A percentile compares a stretch with the other conserved stretches of the same genome.
Evolutionary conservation across 2,797 vertebrate species (phyloP).

Genomic region (Poeciliopsis infans): DNA sequence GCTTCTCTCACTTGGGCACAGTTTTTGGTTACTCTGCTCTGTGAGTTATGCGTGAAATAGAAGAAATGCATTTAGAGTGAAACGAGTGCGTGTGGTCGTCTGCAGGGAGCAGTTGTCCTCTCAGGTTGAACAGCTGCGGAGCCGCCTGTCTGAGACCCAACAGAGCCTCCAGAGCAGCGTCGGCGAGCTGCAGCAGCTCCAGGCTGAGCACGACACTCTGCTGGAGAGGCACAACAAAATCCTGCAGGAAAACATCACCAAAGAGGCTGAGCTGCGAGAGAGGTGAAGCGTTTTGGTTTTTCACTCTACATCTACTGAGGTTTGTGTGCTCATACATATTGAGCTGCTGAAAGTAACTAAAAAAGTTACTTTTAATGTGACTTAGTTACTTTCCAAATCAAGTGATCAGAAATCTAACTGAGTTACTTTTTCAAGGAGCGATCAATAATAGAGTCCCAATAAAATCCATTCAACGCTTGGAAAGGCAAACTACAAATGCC

Average conservation of each 20-base stretch:
- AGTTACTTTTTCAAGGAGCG: too few species aligned
- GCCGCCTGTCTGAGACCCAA: conserved; percentile 88
- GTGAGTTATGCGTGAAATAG: neutral
- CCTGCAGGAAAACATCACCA: conserved; percentile 91
- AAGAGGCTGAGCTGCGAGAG: conserved; percentile 95
- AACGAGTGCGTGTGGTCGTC: conserved; percentile 22
- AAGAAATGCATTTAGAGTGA: neutral
- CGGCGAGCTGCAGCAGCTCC: conserved; percentile 88
- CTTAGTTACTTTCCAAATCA: too few species aligned
- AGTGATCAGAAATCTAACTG: too few species aligned
- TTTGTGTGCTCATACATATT: neutral
- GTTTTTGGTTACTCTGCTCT: too few species aligned
- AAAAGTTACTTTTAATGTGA: too few species aligned
- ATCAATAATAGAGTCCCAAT: neutral
- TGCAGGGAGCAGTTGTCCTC: conserved; percentile 88
- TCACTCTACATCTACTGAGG: neutral
- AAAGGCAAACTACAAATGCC: neutral
- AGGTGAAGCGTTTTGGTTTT: conserved; percentile 78
- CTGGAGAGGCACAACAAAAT: conserved; percentile 96
- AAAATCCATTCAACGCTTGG: neutral
- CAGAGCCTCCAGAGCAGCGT: conserved; percentile 84
- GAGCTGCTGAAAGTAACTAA: neutral
- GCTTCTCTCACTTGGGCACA: too few species aligned
- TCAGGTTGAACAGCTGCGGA: conserved; percentile 87
- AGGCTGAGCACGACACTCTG: conserved; percentile 90